Conservation (phyloP, 2,797 vertebrate species). For the Distichodus sexfasciatus region DNA sequence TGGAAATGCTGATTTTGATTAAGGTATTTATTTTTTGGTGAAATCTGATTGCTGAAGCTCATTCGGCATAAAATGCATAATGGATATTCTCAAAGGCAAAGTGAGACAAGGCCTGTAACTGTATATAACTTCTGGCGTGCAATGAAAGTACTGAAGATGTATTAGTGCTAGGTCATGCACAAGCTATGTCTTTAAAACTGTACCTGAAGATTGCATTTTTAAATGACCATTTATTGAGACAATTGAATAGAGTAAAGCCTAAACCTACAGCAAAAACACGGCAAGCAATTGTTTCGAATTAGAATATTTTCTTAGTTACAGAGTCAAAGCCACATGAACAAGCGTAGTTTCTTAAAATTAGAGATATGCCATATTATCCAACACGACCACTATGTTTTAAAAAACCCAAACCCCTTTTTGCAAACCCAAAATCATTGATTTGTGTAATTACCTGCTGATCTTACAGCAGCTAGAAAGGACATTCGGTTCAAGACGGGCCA, state of each 20-base stretch:
- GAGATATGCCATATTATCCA: background rate
- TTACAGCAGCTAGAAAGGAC: background rate
- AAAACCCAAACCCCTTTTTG: background rate
- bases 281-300: background rate
- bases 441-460: constrained; percentile 25
- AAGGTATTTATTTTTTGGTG: constrained; percentile 8
- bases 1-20: background rate
- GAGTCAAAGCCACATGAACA: background rate
- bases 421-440: background rate
- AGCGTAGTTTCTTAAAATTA: background rate
- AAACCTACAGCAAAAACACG: constrained; percentile 2
- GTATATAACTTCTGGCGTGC: constrained; percentile 15
- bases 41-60: constrained; percentile 23
- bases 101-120: constrained; percentile 17
- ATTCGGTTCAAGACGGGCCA: background rate
- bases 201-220: constrained; percentile 11
- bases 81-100: constrained; percentile 27
- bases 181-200: constrained; percentile 29
- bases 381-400: background rate
- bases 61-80: constrained; percentile 34
- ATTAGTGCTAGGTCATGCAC: background rate
- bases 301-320: background rate
- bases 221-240: constrained; percentile 7
- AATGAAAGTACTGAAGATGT: constrained; percentile 21
- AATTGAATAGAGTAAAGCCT: constrained; percentile 10